Evolutionary conservation across 1,140 invertebrate species (phyloP), one percentile per base, ranked within the genome.

Genomic region (Leptinotarsa texana): DNA sequence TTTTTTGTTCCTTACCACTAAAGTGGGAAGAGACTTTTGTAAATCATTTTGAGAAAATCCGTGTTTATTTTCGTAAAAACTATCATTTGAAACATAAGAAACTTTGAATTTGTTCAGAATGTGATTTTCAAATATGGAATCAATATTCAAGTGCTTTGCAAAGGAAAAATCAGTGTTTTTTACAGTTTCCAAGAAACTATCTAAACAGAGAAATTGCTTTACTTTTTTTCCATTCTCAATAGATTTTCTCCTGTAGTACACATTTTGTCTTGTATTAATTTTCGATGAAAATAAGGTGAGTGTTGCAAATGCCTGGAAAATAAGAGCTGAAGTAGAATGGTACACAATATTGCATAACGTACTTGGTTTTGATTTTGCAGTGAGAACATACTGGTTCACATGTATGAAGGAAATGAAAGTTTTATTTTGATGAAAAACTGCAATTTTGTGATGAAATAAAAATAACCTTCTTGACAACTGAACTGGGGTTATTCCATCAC

Each of bases 341-440:
- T 42, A 24, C 33, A 15, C 17, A 68, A 57, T 18, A 66, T 21
- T n/a, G 21, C 18, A 62, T 18, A 24, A 51, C 75, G 77, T 81
- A 85, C 84, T 80, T 85, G 84, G 79, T 85, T 85, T 78, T 85
- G 84, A 76, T 85, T 85, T 78, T 85, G 84, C 63, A 84, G 74
- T 67, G 84, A 82, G 76, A 85, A 85, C 84, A 85, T 85, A 57
- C 69, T 76, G 49, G 62, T 71, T 78, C 74, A 78, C 77, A 78
- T 78, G 67, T 33, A 72, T 63, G 62, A 72, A 65, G 70, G 63
- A 63, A 42, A 74, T 74, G 33, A 62, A 72, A 51, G 70, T 73
- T 75, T 72, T 72, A 75, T 68, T 57, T 72, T 69, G 70, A 69
- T 70, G 67, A 76, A 73, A 63, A 76, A 78, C 77, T 72, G 67